phyloP scores from a whole-genome alignment of 2,797 vertebrate genomes.

The Morelia viridis region DNA sequence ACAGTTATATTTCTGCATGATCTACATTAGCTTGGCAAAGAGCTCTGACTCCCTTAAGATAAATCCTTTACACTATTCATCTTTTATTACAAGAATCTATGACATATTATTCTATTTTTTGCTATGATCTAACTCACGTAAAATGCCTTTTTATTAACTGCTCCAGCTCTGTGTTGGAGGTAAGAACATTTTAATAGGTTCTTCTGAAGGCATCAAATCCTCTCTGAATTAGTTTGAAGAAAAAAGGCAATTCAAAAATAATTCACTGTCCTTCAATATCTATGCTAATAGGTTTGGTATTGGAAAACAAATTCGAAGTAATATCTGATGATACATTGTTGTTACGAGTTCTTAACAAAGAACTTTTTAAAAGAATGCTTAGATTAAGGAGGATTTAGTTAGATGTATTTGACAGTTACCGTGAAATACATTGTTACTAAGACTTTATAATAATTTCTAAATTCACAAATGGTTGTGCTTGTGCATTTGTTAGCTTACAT shows the following conservation, averaged over 20 bases:
- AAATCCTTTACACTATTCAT: not conserved
- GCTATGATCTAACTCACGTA: not conserved
- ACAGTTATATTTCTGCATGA: not conserved
- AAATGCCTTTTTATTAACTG: constrained; percentile 14
- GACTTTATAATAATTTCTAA: not conserved
- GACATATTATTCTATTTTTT: not conserved
- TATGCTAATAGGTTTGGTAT: not conserved
- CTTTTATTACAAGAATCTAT: not conserved
- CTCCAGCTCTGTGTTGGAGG: not conserved
- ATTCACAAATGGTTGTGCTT: not conserved
- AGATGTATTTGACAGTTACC: not conserved
- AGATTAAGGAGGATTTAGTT: not conserved
- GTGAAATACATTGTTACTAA: not conserved
- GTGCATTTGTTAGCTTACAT: not conserved
- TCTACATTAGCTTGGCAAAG: not conserved
- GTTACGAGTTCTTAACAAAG: not conserved
- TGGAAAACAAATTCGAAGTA: not conserved
- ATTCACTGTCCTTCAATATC: constrained; percentile 10
- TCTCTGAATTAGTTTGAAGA: not conserved
- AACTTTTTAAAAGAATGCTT: constrained; percentile 7
- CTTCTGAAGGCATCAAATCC: constrained; percentile 11
- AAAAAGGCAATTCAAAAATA: not conserved
- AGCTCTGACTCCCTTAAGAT: not conserved
- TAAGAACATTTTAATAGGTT: constrained; percentile 9
- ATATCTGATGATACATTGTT: not conserved